Base-by-base conservation (phyloP, 2,888 invertebrate species). In the Anoplius nigerrimus region DNA sequence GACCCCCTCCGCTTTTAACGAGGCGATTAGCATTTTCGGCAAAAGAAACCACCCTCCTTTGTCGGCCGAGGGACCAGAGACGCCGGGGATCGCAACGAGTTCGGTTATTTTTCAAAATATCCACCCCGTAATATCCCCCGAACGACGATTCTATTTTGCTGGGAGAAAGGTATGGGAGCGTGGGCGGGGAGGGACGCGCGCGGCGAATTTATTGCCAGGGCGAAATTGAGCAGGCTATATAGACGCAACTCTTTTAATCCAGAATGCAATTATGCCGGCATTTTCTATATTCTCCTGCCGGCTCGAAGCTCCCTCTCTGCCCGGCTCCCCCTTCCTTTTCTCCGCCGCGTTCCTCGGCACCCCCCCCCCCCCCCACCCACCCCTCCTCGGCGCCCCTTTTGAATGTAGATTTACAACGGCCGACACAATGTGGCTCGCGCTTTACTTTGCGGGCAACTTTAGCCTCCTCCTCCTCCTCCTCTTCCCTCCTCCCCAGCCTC, bases 281-380 rank as follows among this genome's bases (percentile, higher is more conserved):
- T 75, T 77, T 77, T 75, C 69, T 73, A 64, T 75, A 72, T 77
- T 71, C 72, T 43, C 66, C 65, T 68, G 3, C 74, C 70, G 62
- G 68, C 56, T 66, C 48, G n/a, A 16, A 16, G n/a, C 11, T 46
- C 46, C 16, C 2, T 46, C 48, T 48, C 48, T 16, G 5, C 48
- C 48, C 1, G 20, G 16, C n/a, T 8, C 16, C 48, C 48, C 48
- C 5, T 2, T 16, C 48, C 5, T 4, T 16, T 43, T 11, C 22
- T 51, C 15, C 11, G 6, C 24, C 21, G 62, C 21, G 56, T 42
- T 65, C 51, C 65, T 70, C n/a, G n/a, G 42, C 42, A n/a, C n/a
- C n/a, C 48, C 48, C n/a, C 48, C 48, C 1, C n/a, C 16, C 16
- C 48, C 48, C 48, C 5, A 2, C 48, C 48, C 5, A 1, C 48